Evolutionary conservation across 37 sponge, comb jelly and placozoan genomes (phyloP).

Genomic region (Halichondria panicea): DNA sequence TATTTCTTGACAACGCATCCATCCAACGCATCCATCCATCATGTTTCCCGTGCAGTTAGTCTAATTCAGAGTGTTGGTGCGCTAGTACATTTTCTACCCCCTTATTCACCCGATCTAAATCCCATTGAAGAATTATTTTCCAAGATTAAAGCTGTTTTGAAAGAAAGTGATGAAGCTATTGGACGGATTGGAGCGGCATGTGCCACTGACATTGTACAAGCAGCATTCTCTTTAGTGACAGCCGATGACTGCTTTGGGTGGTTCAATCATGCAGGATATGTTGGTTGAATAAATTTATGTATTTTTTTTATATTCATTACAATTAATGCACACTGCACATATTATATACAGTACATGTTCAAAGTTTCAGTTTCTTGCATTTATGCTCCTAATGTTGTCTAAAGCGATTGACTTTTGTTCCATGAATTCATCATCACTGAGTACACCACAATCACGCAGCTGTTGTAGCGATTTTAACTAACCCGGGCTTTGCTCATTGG

Average conservation of each 20-base stretch:
- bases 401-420: background rate
- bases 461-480: conserved; percentile 4
- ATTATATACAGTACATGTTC: background rate
- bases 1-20: background rate
- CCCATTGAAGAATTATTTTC: conserved; percentile 3
- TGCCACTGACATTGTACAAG: background rate
- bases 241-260: background rate
- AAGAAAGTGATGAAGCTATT: conserved; percentile 1
- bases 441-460: background rate
- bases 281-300: background rate
- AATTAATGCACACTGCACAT: background rate
- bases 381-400: background rate
- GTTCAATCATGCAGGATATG: background rate
- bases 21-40: background rate
- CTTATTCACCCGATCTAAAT: conserved; percentile 3
- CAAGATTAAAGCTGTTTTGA: background rate
- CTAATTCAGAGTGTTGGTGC: conserved; percentile 6
- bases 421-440: background rate
- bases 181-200: background rate
- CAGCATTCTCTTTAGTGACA: background rate
- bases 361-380: background rate
- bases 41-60: background rate
- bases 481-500: background rate
- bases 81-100: conserved; percentile 3
- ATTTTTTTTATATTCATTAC: background rate